Percentiles rank a stretch among this genome's conserved stretches.
Conservation (phyloP, 2,888 invertebrate species). For the Oscheius sp. region DNA sequence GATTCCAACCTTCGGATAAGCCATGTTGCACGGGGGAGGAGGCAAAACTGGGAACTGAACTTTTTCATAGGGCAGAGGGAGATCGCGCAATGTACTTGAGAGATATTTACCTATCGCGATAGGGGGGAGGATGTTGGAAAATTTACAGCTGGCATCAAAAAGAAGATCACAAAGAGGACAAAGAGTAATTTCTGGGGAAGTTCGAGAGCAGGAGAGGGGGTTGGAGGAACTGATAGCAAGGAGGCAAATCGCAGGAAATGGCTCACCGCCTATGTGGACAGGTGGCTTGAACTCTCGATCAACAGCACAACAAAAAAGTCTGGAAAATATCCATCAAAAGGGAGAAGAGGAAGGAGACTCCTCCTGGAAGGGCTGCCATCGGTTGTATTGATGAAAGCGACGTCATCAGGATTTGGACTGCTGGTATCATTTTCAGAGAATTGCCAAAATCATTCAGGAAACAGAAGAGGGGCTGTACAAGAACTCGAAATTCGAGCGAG, state of each 20-base stretch:
- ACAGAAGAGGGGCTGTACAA: too few relatives aligned
- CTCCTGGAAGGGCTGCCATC: neutral
- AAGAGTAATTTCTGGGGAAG: neutral
- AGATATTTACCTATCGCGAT: neutral
- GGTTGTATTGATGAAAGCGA: neutral
- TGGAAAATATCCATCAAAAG: too few relatives aligned
- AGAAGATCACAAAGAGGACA: neutral
- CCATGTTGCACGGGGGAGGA: neutral
- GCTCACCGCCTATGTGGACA: too few relatives aligned
- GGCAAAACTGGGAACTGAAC: neutral
- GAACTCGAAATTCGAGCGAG: too few relatives aligned
- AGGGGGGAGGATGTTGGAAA: slow-evolving; percentile 7
- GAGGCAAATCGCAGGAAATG: too few relatives aligned
- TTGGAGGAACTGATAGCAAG: too few relatives aligned
- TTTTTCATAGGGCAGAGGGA: neutral
- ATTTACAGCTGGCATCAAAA: neutral
- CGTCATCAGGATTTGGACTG: neutral
- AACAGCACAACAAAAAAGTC: too few relatives aligned
- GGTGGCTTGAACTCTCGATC: too few relatives aligned
- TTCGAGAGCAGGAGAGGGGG: too few relatives aligned
- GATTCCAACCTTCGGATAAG: slow-evolving; percentile 4
- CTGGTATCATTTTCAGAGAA: too few relatives aligned
- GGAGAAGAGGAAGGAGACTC: neutral
- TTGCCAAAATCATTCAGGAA: too few relatives aligned
- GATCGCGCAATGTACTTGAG: slow-evolving; percentile 30